Percentiles rank a stretch among this genome's conserved stretches.
Conservation (phyloP, 2,888 invertebrate species). For the Mamestra brassicae region DNA sequence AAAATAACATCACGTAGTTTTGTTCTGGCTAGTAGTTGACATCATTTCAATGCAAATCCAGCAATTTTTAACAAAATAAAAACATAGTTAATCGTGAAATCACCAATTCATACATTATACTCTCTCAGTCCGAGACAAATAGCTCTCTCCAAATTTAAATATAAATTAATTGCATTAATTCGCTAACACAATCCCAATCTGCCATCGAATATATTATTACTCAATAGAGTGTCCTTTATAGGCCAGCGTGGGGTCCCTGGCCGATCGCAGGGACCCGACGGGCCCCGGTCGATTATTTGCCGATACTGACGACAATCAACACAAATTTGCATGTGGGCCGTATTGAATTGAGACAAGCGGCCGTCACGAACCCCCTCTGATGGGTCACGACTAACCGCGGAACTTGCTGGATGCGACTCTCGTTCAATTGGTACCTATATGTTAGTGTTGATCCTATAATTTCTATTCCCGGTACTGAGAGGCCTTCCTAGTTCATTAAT, state of each 20-base stretch:
- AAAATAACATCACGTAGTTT: too few relatives aligned
- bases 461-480: neutral
- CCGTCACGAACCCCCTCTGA: slow-evolving; percentile 76
- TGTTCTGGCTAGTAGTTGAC: too few relatives aligned
- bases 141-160: slow-evolving; percentile 51
- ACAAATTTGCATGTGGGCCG: slow-evolving; percentile 86
- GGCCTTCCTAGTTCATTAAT: neutral
- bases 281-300: slow-evolving; percentile 82
- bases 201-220: slow-evolving; percentile 64
- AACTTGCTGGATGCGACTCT: slow-evolving; percentile 64
- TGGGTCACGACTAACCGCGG: slow-evolving; percentile 66
- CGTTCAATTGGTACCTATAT: slow-evolving; percentile 6
- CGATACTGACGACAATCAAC: slow-evolving; percentile 86
- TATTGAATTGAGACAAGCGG: slow-evolving; percentile 84
- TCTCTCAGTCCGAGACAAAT: slow-evolving; percentile 23
- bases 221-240: slow-evolving; percentile 59
- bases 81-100: neutral
- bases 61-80: neutral
- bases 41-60: neutral
- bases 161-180: slow-evolving; percentile 59
- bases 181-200: slow-evolving; percentile 52
- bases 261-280: slow-evolving; percentile 56
- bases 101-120: slow-evolving; percentile 14
- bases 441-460: neutral
- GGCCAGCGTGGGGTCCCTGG: slow-evolving; percentile 38